phyloP scores from a whole-genome alignment of 2,113 vertebrate genomes.

The Dasyprocta punctata region DNA sequence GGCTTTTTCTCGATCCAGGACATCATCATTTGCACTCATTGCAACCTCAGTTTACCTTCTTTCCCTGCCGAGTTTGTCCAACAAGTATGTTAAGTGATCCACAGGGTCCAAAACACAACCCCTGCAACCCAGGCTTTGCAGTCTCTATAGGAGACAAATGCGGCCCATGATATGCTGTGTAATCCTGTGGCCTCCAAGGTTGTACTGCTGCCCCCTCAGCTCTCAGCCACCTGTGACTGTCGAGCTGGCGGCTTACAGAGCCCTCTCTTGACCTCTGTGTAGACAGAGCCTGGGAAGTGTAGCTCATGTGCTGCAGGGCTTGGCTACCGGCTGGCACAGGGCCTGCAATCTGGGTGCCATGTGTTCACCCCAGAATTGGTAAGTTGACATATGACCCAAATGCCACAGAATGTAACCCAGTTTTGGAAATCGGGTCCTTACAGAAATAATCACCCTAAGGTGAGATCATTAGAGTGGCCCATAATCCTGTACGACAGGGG shows the following conservation, averaged over 20 bases:
- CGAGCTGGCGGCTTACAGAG: neutral
- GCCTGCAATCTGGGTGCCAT: neutral
- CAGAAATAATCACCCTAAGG: neutral
- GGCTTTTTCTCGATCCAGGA: neutral
- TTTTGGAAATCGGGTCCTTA: neutral
- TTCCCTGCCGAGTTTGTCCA: neutral
- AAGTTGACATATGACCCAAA: neutral
- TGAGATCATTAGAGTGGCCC: neutral
- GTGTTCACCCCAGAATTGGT: neutral
- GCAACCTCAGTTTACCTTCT: fast-evolving
- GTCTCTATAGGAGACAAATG: neutral
- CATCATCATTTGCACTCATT: neutral
- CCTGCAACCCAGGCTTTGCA: neutral
- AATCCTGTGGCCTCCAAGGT: neutral
- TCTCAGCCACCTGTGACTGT: neutral
- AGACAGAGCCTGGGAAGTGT: neutral
- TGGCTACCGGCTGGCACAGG: neutral
- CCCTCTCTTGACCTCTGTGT: neutral
- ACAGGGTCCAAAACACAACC: neutral
- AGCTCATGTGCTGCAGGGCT: neutral
- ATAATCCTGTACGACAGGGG: neutral
- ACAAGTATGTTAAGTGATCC: fast-evolving
- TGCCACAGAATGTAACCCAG: neutral
- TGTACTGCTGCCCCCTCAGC: neutral
- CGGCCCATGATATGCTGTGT: fast-evolving